Conservation (phyloP, 2,113 vertebrate species). For the Arenaria interpres region DNA sequence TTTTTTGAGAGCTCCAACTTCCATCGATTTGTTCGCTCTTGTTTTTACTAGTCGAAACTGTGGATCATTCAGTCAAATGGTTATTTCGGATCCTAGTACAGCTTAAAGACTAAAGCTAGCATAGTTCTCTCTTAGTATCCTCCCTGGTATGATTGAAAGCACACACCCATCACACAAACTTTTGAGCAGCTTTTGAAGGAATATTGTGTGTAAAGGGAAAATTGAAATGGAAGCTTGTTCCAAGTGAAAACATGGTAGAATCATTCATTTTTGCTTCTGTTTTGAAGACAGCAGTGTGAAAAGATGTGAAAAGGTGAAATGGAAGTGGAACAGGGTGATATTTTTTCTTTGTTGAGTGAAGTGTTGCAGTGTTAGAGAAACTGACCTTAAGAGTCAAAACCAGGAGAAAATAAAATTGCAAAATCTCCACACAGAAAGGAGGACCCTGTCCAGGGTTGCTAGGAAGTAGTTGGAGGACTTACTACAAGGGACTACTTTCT, state of each 20-base stretch:
- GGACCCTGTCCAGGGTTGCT: not conserved
- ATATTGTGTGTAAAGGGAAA: not conserved
- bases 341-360: not conserved
- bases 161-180: rapidly evolving
- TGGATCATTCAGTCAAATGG: not conserved
- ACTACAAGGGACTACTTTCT: not conserved
- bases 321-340: not conserved
- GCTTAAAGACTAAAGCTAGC: not conserved
- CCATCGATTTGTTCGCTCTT: not conserved
- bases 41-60: not conserved
- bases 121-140: not conserved
- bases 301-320: not conserved
- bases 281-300: not conserved
- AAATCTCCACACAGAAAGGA: not conserved
- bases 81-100: not conserved
- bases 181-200: not conserved
- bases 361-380: rapidly evolving
- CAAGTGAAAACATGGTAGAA: not conserved
- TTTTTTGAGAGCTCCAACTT: not conserved
- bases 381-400: not conserved
- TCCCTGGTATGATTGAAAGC: not conserved
- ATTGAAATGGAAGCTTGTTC: not conserved
- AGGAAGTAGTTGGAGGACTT: not conserved
- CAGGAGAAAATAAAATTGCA: not conserved
- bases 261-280: not conserved